Evolutionary conservation across 2,113 vertebrate genomes (phyloP), one percentile per base, ranked within the genome.

Genomic region (Scomber japonicus): DNA sequence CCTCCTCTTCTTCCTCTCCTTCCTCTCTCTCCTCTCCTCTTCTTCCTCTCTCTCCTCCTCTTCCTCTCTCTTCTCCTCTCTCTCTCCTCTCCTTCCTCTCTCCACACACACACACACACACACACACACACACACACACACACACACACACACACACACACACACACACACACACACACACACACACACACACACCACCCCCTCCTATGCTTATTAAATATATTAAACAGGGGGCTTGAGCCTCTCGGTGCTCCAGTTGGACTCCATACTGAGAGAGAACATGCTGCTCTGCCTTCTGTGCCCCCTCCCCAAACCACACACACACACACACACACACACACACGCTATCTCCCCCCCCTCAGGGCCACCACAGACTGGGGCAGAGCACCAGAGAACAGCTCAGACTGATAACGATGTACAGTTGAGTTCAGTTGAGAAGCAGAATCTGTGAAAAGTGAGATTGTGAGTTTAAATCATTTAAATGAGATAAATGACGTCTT

Each of bases 271-370:
- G 65, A 35, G 65, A 61, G 31, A 71, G 51, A 63, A 71, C 85
- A 84, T 78, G 85, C 73, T 78, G 78, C 65, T 83, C 77, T 14
- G 69, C 81, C 81, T 66, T 84, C 85, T 87, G 81, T 81, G 73
- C 64, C 60, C 59, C 3, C 49, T 50, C 24, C 56, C 10, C 45
- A 50, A 27, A 51, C 27, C 63, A 67, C 15, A 16, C 4, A 19
- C 54, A 35, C 64, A 51, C 59, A 64, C 71, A 57, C 44, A 60
- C 30, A 55, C 66, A 45, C 48, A 53, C 5, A 49, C 16, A 27
- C 27, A 16, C 17, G 15, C 45, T 27, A n/a, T 9, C n/a, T 16
- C 27, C 57, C 35, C 35, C 15, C 74, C 81, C 71, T 79, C 53
- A 15, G 71, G 85, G 75, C 51, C 75, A 59, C 75, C 78, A 84